Evolutionary conservation across 2,888 invertebrate genomes (phyloP).

Genomic region (Steinernema hermaphroditum): DNA sequence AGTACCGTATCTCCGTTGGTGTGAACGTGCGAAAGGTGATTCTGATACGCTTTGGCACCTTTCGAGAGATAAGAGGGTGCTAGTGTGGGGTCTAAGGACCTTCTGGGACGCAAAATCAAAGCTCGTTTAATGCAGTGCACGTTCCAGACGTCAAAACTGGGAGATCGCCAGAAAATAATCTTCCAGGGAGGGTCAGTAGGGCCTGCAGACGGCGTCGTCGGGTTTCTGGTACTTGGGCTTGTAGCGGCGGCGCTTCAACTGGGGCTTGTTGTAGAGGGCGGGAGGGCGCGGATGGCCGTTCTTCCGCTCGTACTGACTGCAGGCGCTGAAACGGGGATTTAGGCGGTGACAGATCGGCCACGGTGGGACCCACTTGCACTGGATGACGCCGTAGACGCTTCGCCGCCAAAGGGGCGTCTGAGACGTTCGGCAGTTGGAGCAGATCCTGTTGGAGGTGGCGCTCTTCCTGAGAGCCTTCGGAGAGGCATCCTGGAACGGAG

Average conservation of each 20-base stretch:
- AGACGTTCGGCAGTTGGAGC: background rate
- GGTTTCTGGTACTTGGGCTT: background rate
- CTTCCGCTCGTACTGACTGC: constrained; percentile 2
- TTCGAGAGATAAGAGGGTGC: too few species aligned
- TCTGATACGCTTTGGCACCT: too few species aligned
- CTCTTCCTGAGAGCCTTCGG: too few species aligned
- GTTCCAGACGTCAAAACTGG: background rate
- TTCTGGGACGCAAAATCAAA: too few species aligned
- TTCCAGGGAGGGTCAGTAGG: too few species aligned
- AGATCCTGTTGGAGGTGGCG: too few species aligned
- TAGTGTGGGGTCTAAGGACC: too few species aligned
- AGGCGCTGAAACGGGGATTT: background rate
- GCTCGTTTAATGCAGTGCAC: background rate
- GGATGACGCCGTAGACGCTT: background rate
- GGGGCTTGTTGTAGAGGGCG: background rate
- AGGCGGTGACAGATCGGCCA: background rate
- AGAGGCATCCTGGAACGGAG: too few species aligned
- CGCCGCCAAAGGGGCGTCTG: background rate
- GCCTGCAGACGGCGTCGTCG: background rate
- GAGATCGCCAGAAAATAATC: too few species aligned
- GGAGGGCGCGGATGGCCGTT: background rate
- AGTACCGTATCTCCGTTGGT: too few species aligned
- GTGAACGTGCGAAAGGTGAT: too few species aligned
- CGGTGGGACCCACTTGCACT: constrained; percentile 5
- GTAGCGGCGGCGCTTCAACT: background rate